Evolutionary conservation across 2,113 vertebrate species (phyloP), one percentile per base, ranked within the genome.

Genomic region (Pholis gunnellus): DNA sequence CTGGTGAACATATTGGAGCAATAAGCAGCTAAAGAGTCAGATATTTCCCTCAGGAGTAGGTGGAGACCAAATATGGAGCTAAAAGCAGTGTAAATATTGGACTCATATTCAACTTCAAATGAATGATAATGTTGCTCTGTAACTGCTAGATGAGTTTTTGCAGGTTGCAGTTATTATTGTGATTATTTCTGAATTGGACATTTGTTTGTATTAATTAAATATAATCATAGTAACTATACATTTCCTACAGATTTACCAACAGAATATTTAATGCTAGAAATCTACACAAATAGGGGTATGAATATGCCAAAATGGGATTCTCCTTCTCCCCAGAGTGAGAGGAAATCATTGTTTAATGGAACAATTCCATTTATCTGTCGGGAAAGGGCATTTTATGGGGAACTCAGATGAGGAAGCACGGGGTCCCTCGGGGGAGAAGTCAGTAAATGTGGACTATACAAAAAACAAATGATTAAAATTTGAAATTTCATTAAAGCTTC

Each of bases 401-500:
- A 69, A 73, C 74, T 88, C 75, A 89, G 77, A 85, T 81, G 85
- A 88, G 85, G 72, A 89, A 81, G 82, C 76, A 81, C 18, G 11
- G 67, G 14, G 20, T 73, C 69, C 84, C 81, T 46, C 0, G 60
- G 65, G 78, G 82, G 60, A 56, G 36, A 78, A 83, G 78, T 72
- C 64, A 10, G 79, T 69, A 81, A 85, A 72, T 84, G 85, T 85
- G 64, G 78, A 87, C 85, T 84, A 80, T 78, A 85, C 73, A 83
- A 82, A 88, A 93, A 87, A 84, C 78, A 89, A 92, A 89, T 82
- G 72, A 90, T 88, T 87, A 88, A 86, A 90, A 89, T 90, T 81
- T 83, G 46, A 89, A 90, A 89, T 93, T 89, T 90, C 79, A 93
- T 92, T 92, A 90, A 92, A 91, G 83, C 82, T 78, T 81, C 84